These are phyloP conservation scores for Nycteola revayana DNA, from an alignment of 2,888 invertebrate species.

Conservation along the genomic window DNA sequence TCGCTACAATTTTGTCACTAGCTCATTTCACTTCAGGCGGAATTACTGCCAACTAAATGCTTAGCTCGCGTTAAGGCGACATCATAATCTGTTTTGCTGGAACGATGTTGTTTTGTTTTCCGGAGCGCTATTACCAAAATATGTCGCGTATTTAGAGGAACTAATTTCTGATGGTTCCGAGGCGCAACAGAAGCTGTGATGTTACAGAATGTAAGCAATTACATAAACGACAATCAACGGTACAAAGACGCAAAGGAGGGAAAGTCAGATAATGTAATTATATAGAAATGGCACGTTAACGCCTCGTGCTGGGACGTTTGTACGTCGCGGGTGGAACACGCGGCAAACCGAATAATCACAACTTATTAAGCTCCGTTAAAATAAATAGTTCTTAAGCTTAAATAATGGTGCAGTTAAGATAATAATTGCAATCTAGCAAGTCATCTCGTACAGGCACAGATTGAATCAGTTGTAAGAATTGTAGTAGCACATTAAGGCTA, in stretches of 20 bases:
- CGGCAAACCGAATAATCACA: conserved; percentile 30
- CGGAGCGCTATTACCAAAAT: conserved; percentile 60
- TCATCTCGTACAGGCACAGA: too few relatives aligned
- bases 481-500: too few relatives aligned
- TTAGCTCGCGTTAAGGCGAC: conserved; percentile 28
- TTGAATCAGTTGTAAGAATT: too few relatives aligned
- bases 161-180: conserved; percentile 53
- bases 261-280: conserved; percentile 73
- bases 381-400: conserved; percentile 19
- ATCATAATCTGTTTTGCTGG: conserved; percentile 35
- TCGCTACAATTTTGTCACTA: conserved; percentile 32
- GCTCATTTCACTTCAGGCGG: conserved; percentile 22
- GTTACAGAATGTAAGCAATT: conserved; percentile 63
- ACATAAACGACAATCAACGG: conserved; percentile 74
- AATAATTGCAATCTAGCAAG: too few relatives aligned
- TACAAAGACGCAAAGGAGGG: conserved; percentile 64
- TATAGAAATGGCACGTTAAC: conserved; percentile 62
- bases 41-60: conserved; percentile 23
- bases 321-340: conserved; percentile 37
- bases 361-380: conserved; percentile 27
- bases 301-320: conserved; percentile 39
- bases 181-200: conserved; percentile 46
- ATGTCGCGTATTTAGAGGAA: conserved; percentile 49
- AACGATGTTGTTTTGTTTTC: conserved; percentile 48
- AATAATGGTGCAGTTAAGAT: too few relatives aligned